Evolutionary conservation across 2,888 invertebrate species (phyloP), one percentile per base, ranked within the genome.

Genomic region (Melinopterus prodromus): DNA sequence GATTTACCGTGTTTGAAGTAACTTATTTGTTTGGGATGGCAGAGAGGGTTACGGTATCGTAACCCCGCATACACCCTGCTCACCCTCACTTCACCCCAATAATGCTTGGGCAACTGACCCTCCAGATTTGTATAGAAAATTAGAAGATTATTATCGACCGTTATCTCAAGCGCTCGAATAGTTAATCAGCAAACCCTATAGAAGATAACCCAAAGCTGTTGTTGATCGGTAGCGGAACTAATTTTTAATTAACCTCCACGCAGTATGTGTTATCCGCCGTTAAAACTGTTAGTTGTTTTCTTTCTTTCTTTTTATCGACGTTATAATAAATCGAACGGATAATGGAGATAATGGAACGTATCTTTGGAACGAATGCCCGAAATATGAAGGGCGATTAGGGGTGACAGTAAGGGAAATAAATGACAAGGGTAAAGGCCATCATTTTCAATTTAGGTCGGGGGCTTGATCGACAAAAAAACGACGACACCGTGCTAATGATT

Each of bases 11-110:
- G 80, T 80, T 80, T 78, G 78, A 78, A 80, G 80, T 80, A 80
- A 80, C 78, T 81, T 83, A 84, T 84, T 82, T 84, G 82, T 84
- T 85, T 86, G 85, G 86, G 86, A 85, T 84, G 83, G 83, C 80
- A 53, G 53, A 53, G 81, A 81, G 82, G 84, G 84, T 85, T 84
- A 84, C 77, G 76, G 26, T 72, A 76, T 53, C 53, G 53, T 53
- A 53, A 53, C 53, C 53, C 53, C 53, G 7, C 53, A 53, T 71
- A 72, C 78, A 80, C 78, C 71, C 80, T 75, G 78, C 78, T 76
- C 78, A 78, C 70, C 53, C 53, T 53, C 7, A 70, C 78, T 80
- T 80, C 80, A 69, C 78, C 81, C 82, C 80, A 79, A 81, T 78
- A 79, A 77, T 77, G 80, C 80, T 79, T 53, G 7, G 53, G 53